These are phyloP conservation scores for Drosophila kanapiae DNA, from an alignment of 1,140 invertebrate species.

Conservation along the genomic window DNA sequence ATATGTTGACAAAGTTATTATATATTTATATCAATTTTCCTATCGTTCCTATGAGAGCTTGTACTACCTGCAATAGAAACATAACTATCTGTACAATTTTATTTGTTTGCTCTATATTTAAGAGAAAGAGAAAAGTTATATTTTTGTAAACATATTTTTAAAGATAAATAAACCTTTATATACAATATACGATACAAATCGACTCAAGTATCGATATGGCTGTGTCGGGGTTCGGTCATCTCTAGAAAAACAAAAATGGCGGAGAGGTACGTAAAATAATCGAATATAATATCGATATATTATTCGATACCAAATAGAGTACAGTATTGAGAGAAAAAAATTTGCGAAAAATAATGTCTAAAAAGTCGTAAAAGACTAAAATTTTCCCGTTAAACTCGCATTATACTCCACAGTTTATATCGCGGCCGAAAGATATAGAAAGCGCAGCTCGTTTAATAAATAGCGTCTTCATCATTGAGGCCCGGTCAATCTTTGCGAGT, in stretches of 20 bases:
- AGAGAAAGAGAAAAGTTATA: no score
- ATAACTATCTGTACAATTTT: no score
- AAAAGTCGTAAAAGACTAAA: slow-evolving; percentile 40
- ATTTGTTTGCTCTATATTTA: no score
- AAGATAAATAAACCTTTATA: no score
- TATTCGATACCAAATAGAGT: neutral
- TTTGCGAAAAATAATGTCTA: slow-evolving; percentile 47
- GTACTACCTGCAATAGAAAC: no score
- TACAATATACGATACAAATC: no score
- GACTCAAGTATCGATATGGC: no score
- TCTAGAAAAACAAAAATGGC: slow-evolving; percentile 75
- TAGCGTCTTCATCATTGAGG: neutral
- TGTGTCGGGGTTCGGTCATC: slow-evolving; percentile 15
- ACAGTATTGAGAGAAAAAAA: slow-evolving; percentile 15
- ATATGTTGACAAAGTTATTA: no score
- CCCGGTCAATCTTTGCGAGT: neutral
- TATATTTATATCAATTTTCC: no score
- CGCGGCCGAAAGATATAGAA: slow-evolving; percentile 2
- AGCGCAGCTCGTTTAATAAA: neutral
- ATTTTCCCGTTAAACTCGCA: slow-evolving; percentile 11
- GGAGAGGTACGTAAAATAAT: slow-evolving; percentile 34
- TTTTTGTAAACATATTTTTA: no score
- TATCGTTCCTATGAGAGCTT: no score
- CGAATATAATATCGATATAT: neutral
- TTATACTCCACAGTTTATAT: slow-evolving; percentile 4